Base-by-base conservation (phyloP, 2,797 vertebrate species). In the Streptopelia turtur region DNA sequence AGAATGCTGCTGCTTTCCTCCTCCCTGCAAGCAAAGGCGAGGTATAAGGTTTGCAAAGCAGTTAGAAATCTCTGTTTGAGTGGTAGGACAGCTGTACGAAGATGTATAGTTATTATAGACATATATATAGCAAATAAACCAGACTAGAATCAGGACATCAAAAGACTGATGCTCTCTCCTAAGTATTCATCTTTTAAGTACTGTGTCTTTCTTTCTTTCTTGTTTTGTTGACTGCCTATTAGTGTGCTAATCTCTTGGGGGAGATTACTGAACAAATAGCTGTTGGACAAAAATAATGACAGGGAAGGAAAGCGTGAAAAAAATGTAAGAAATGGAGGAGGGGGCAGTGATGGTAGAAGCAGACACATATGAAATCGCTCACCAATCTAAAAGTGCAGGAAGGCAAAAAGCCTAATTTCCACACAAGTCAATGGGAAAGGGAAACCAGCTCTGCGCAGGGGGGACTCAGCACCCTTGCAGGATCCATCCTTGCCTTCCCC, bases 221-320 rank as follows among this genome's bases (percentile, higher is more conserved):
- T 95, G 86, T 94, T 96, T 95, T 94, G 94, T 96, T 95, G 94
- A 91, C 95, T 96, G 91, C 91, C 91, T 96, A 95, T 96, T 97
- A 96, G 94, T 84, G 94, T 93, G 78, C 65, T 93, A 96, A 97
- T 96, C 96, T 96, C 95, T 85, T 94, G 93, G 70, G 94, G 78
- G 80, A 96, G 92, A 97, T 96, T 96, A 96, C 87, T 84, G 94
- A 96, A 94, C 93, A 96, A 96, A 96, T 95, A 96, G 86, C 94
- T 96, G 90, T 95, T 95, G 94, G 96, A 95, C 90, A 93, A 90
- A 97, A 97, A 94, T 91, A 95, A 95, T 91, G 94, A 93, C 89
- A 93, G 68, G 68, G 72, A 96, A 95, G 57, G 80, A 88, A 95
- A 89, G 53, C 33, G 37, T 0, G 12, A 24, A 83, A 89, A 84